Base-by-base conservation (phyloP, 2,113 vertebrate species). In the Halichoerus grypus region DNA sequence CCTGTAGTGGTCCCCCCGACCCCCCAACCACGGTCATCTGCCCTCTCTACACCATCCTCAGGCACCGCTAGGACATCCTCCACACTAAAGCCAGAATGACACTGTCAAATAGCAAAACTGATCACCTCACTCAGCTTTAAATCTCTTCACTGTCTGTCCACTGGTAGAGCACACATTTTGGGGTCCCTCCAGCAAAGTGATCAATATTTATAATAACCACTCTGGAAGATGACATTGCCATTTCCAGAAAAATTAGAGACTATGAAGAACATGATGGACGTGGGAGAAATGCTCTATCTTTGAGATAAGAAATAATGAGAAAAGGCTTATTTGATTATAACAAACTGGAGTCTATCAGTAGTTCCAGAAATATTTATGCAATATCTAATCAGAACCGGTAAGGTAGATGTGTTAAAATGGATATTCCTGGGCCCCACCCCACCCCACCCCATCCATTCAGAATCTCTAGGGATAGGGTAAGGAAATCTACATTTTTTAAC, bases 291-390 rank as follows among this genome's bases (percentile, higher is more conserved):
- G 33, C 3, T 94, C 28, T 77, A 24, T 12, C 46, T 82, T 72
- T 72, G 28, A 93, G 24, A 88, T 80, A 55, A 88, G 51, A 91
- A 84, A 90, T 65, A 91, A 91, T 8, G 14, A 61, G 16, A 76
- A 89, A 92, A 46, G 31, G 19, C 21, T 81, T 88, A 46, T 53
- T 59, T 93, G 77, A 88, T 39, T n/a, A 63, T 69, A 49, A 85
- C 9, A 84, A 72, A 51, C 2, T 55, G 51, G 28, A 55, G 10
- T 42, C 19, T 57, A 16, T 49, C 71, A 71, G 71, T 71, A 88
- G 92, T 57, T 69, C 63, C 19, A 96, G 80, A 95, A 80, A 81
- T 84, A 76, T n/a, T 51, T 84, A 95, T 15, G 7, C 2, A 72
- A 51, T 51, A 89, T 28, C 16, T 76, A 33, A 90, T 74, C 39